Evolutionary conservation across 2,888 invertebrate species (phyloP), one percentile per base, ranked within the genome.

Genomic region (Tinea pellionella): DNA sequence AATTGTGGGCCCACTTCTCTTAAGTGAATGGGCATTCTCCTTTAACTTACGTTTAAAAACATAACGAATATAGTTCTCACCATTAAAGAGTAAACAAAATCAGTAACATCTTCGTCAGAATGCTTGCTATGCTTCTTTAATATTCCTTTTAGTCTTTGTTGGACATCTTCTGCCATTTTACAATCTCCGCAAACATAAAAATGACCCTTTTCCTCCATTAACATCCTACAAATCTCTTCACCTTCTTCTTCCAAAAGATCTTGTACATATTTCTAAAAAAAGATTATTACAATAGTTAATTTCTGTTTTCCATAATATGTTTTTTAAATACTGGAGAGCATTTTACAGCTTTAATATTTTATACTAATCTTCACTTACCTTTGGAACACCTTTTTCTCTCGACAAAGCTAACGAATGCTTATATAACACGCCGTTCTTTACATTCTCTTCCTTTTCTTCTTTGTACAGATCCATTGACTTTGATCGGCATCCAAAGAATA

Each of bases 141-240:
- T 59, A 96, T 92, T 64, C 88, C 89, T 80, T 95, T 94, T 61
- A 98, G 84, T 42, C 94, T 97, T 73, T 95, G 94, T 77, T 95
- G 95, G 7, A 98, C 98, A 76, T 96, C 95, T 74, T 97, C 96
- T 0, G 98, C 98, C 98, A 98, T 98, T 63, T 96, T 96, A 68
- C 97, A 97, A 81, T 98, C 98, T 9, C 98, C 98, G 70, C 98
- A 98, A 0, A 98, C 97, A 73, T 96, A 98, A 72, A 98, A 94
- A 74, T 97, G 97, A 0, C 96, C 97, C 60, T 90, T 90, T 71
- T 95, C 90, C 62, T 92, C 83, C 9, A 94, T 89, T 55, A 98
- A 81, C 79, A 95, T 89, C 59, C 90, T 88, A 70, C 93, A 94
- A 60, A 98, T 90, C 67, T 92, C 89, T 32, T 90, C 89, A 9